Percentiles rank a stretch among this genome's conserved stretches.
These are phyloP conservation scores for Limnephilus marmoratus DNA, from an alignment of 2,888 invertebrate genomes.

Conservation along the genomic window DNA sequence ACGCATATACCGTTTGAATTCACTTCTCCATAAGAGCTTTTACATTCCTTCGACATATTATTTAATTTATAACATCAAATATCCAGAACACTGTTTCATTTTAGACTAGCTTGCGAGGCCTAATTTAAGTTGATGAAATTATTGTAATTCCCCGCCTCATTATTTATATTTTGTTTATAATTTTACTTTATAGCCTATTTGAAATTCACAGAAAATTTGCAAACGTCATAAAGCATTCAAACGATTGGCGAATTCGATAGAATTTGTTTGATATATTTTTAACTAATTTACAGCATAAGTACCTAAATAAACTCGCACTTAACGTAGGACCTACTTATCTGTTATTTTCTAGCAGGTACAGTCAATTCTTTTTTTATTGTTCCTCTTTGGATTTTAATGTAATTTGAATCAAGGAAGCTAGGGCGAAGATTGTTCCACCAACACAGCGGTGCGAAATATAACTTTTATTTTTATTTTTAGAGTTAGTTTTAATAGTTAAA, in stretches of 20 bases:
- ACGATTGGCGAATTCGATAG: background rate
- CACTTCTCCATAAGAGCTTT: background rate
- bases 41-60: background rate
- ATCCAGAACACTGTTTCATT: background rate
- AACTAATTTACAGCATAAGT: background rate
- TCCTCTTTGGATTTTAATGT: too few species aligned
- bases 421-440: too few species aligned
- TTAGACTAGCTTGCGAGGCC: background rate
- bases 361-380: too few species aligned
- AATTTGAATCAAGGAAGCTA: too few species aligned
- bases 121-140: background rate
- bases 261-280: background rate
- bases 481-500: too few species aligned
- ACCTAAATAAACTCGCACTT: background rate
- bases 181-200: background rate
- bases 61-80: background rate
- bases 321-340: too few species aligned
- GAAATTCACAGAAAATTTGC: background rate
- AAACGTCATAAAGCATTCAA: background rate
- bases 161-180: background rate
- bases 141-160: background rate
- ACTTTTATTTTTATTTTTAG: too few species aligned
- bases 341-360: too few species aligned
- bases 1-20: background rate
- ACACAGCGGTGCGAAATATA: too few species aligned